Evolutionary conservation across 2,113 vertebrate genomes (phyloP).

Genomic region (Thymallus thymallus): DNA sequence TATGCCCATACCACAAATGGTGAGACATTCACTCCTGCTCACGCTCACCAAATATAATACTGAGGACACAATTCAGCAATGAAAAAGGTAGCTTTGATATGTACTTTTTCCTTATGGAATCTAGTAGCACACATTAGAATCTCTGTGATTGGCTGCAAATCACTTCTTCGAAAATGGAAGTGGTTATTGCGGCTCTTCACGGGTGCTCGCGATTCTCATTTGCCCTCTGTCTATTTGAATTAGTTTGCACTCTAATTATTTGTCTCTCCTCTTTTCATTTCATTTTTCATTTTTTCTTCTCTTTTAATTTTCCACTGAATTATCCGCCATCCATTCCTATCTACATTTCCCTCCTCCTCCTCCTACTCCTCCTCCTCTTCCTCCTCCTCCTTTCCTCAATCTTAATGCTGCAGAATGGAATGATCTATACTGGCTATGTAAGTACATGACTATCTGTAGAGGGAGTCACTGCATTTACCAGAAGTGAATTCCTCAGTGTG

Average conservation of each 20-base stretch:
- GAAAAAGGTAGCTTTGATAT: too few species aligned
- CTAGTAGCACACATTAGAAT: background rate
- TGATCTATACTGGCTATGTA: slow-evolving; percentile 77
- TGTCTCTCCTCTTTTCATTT: background rate
- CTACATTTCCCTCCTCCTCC: background rate
- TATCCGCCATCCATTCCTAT: background rate
- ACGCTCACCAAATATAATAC: background rate
- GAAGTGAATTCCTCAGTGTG: background rate
- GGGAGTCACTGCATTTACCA: background rate
- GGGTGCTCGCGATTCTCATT: too few species aligned
- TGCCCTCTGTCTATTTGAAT: background rate
- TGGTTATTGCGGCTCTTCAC: too few species aligned
- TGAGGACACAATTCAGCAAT: background rate
- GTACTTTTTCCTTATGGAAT: too few species aligned
- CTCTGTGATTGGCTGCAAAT: too few species aligned
- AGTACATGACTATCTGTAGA: slow-evolving; percentile 48
- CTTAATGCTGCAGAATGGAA: slow-evolving; percentile 67
- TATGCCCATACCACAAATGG: slow-evolving; percentile 82
- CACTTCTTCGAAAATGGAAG: too few species aligned
- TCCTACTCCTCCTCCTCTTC: too few species aligned
- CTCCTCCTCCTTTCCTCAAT: slow-evolving; percentile 56
- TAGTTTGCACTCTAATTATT: background rate
- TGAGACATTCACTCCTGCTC: slow-evolving; percentile 56
- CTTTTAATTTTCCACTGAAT: background rate
- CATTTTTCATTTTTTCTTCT: background rate